phyloP scores from a whole-genome alignment of 1,140 invertebrate genomes.

The Sitobion miscanthi region DNA sequence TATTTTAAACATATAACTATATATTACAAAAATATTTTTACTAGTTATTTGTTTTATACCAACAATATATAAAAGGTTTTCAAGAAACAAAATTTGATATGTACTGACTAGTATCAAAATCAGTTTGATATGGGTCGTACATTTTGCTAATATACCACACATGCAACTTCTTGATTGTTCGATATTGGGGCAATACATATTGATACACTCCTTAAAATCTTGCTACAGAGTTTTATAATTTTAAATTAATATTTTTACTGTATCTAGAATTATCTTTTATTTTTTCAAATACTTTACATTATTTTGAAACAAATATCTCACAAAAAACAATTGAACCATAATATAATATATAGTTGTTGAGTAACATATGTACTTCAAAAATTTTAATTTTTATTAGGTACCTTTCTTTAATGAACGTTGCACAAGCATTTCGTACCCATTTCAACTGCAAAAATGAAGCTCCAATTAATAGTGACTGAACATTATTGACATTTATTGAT shows the following conservation, averaged over 20 bases:
- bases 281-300: too few relatives aligned
- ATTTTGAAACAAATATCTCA: background rate
- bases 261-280: background rate
- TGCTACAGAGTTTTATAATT: background rate
- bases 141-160: too few relatives aligned
- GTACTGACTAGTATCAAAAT: background rate
- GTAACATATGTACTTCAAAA: background rate
- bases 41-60: background rate
- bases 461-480: constrained; percentile 86
- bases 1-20: background rate
- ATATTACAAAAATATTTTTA: background rate
- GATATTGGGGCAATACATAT: background rate
- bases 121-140: too few relatives aligned
- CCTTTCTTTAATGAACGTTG: constrained; percentile 78
- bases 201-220: background rate
- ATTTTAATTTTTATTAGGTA: constrained; percentile 59
- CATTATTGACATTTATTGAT: constrained; percentile 79
- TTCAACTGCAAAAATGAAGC: constrained; percentile 84
- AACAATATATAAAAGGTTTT: background rate
- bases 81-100: background rate
- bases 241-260: background rate
- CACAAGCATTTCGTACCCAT: constrained; percentile 84
- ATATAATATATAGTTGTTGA: background rate
- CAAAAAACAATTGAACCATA: background rate
- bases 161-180: too few relatives aligned